phyloP scores from a whole-genome alignment of 2,888 invertebrate species.

The Caenorhabditis imperialis region DNA sequence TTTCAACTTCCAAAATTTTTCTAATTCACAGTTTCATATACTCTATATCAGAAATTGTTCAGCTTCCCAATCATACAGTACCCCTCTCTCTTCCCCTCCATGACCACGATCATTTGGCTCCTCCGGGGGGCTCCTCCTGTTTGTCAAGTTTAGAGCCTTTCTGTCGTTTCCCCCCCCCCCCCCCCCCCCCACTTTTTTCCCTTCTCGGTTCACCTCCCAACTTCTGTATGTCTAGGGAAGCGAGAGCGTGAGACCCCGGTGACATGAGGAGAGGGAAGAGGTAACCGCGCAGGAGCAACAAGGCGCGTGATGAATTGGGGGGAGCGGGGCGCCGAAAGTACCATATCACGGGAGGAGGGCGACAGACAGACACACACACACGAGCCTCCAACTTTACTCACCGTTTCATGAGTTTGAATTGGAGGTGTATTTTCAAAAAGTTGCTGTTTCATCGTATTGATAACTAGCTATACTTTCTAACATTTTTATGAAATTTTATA shows the following conservation, averaged over 20 bases:
- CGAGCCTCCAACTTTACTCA: neutral
- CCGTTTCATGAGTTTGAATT: neutral
- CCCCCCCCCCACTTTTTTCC: neutral
- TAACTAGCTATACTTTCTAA: neutral
- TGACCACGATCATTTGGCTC: neutral
- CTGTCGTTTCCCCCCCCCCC: neutral
- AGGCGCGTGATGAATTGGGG: slow-evolving; percentile 38
- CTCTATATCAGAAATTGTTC: no score
- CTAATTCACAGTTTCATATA: no score
- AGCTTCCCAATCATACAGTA: neutral
- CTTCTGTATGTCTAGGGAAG: slow-evolving; percentile 6
- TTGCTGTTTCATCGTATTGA: neutral
- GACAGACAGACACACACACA: neutral
- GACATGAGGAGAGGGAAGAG: neutral
- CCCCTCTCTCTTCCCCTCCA: neutral
- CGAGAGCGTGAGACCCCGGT: neutral
- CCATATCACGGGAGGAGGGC: slow-evolving; percentile 37
- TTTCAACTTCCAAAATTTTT: no score
- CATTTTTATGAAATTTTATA: no score
- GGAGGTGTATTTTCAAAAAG: no score
- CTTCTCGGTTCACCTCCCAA: slow-evolving; percentile 15
- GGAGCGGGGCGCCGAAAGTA: slow-evolving; percentile 40
- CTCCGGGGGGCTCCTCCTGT: neutral
- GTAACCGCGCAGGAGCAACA: slow-evolving; percentile 27
- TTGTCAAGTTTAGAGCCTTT: slow-evolving; percentile 1